Conservation (phyloP, 2,797 vertebrate species). For the Pangasius krempfi region DNA sequence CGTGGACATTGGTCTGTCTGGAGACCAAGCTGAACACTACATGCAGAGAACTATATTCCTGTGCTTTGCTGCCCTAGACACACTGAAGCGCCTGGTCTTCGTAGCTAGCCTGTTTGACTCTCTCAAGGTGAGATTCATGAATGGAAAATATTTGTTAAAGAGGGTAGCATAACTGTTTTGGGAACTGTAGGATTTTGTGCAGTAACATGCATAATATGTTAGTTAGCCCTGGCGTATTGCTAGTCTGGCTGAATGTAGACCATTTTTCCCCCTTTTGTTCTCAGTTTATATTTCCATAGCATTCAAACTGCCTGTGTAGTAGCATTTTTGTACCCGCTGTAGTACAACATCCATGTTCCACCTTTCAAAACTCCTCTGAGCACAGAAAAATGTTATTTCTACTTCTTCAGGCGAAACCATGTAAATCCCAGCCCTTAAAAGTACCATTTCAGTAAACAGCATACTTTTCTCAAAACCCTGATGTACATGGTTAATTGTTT, state of each 20-base stretch:
- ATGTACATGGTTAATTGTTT: neutral
- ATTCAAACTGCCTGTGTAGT: neutral
- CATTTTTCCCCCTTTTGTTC: neutral
- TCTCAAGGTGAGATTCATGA: slow-evolving; percentile 78
- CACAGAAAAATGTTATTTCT: neutral
- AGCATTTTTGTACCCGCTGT: neutral
- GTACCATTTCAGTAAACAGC: neutral
- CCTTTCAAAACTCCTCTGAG: neutral
- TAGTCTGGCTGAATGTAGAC: neutral
- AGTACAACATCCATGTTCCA: too few relatives aligned
- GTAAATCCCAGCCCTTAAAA: neutral
- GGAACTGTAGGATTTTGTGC: neutral
- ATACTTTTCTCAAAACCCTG: neutral
- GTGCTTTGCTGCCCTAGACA: slow-evolving; percentile 68
- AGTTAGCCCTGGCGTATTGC: neutral
- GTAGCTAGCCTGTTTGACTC: slow-evolving; percentile 84
- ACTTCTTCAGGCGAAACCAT: neutral
- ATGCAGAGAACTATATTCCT: slow-evolving; percentile 75
- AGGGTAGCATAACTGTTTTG: neutral
- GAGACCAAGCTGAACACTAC: slow-evolving; percentile 76
- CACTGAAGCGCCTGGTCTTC: slow-evolving; percentile 82
- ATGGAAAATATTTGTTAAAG: neutral
- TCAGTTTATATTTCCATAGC: neutral
- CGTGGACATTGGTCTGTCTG: slow-evolving; percentile 80
- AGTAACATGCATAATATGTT: neutral